phyloP scores from a whole-genome alignment of 1,140 invertebrate genomes.

The Drosophila virilis region DNA sequence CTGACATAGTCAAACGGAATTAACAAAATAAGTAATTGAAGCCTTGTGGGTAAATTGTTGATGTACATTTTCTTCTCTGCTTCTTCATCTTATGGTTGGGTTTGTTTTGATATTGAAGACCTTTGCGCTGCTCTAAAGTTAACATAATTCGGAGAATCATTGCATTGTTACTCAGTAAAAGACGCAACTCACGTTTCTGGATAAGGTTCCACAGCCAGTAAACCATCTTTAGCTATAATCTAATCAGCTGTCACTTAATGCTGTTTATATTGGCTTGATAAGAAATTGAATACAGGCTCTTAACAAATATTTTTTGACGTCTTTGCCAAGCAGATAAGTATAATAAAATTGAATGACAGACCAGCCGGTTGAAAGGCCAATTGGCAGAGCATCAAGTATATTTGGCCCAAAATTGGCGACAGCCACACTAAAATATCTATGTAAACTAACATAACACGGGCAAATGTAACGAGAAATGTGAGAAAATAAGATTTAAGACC shows the following conservation, averaged over 20 bases:
- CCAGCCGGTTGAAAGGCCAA: slow-evolving; percentile 54
- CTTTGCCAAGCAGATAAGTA: slow-evolving; percentile 18
- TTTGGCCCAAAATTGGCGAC: background rate
- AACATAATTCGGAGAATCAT: background rate
- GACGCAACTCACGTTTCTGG: slow-evolving; percentile 3
- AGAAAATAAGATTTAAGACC: slow-evolving; percentile 2
- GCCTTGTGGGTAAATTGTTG: slow-evolving; percentile 60
- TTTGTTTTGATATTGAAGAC: background rate
- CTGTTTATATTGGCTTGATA: slow-evolving; percentile 22
- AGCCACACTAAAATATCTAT: background rate
- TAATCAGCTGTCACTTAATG: slow-evolving; percentile 17
- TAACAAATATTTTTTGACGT: slow-evolving; percentile 4
- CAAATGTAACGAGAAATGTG: background rate
- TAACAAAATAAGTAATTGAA: slow-evolving; percentile 53
- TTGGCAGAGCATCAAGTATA: slow-evolving; percentile 51
- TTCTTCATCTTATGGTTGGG: background rate
- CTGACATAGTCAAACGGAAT: slow-evolving; percentile 53
- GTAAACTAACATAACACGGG: slow-evolving; percentile 8
- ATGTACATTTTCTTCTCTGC: slow-evolving; percentile 3
- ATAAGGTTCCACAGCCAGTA: slow-evolving; percentile 4
- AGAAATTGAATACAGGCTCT: slow-evolving; percentile 9
- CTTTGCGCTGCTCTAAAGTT: too few relatives aligned
- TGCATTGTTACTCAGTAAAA: background rate
- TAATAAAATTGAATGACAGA: slow-evolving; percentile 17
- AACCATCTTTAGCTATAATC: slow-evolving; percentile 20